Conservation (phyloP, 2,113 vertebrate genomes). For the Phalacrocorax carbo region DNA sequence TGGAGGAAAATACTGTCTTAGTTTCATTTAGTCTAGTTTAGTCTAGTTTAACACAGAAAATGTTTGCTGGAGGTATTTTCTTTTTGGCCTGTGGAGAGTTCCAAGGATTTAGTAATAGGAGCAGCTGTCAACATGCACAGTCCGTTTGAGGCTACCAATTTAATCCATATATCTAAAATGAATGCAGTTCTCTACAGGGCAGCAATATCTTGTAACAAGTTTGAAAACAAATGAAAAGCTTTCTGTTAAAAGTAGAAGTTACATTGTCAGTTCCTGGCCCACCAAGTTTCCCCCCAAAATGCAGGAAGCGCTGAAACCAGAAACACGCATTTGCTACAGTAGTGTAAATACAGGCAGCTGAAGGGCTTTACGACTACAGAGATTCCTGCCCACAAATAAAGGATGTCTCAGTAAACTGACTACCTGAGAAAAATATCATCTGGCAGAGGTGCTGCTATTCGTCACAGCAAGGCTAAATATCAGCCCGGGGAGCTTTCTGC, state of each 20-base stretch:
- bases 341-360: fast-evolving
- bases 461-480: neutral
- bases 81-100: neutral
- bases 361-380: neutral
- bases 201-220: neutral
- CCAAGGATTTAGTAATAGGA: neutral
- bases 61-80: neutral
- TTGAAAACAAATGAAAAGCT: neutral
- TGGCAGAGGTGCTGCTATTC: neutral
- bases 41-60: neutral
- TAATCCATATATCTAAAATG: neutral
- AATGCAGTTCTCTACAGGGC: neutral
- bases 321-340: neutral
- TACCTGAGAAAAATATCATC: neutral
- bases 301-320: neutral
- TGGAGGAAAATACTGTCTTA: neutral
- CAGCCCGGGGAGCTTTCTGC: neutral
- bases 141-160: neutral
- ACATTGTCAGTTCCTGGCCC: neutral
- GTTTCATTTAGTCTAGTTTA: neutral
- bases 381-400: neutral
- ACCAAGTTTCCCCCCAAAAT: neutral
- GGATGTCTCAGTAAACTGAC: neutral
- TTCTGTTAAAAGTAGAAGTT: neutral
- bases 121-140: neutral